Conservation (phyloP, 2,797 vertebrate species). For the Coranthus polyacanthus region DNA sequence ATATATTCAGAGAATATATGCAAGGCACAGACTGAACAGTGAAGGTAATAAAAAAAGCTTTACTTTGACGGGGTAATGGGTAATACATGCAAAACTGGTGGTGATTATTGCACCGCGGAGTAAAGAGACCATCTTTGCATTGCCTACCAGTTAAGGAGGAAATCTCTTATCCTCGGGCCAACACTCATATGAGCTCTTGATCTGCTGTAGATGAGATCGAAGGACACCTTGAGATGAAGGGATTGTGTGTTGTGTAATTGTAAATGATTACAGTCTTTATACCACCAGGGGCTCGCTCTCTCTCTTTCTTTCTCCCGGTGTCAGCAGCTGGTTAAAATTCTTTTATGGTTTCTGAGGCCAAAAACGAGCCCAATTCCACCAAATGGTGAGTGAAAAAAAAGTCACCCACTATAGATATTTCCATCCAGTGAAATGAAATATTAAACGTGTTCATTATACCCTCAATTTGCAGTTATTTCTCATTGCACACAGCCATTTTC, state of each 20-base stretch:
- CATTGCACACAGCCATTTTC: constrained; percentile 84
- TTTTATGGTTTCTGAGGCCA: constrained; percentile 77
- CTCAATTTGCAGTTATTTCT: constrained; percentile 90
- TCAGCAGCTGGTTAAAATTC: constrained; percentile 77
- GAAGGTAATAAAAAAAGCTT: constrained; percentile 38
- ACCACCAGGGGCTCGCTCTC: constrained; percentile 60
- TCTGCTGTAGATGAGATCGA: constrained; percentile 66
- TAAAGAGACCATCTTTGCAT: constrained; percentile 38
- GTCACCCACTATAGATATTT: constrained; percentile 81
- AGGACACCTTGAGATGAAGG: constrained; percentile 55
- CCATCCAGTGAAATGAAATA: constrained; percentile 88
- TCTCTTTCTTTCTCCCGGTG: constrained; percentile 42
- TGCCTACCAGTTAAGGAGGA: constrained; percentile 50
- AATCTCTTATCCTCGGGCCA: constrained; percentile 64
- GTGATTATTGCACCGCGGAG: constrained; percentile 35
- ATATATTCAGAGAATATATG: constrained; percentile 46
- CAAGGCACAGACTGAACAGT: constrained; percentile 25
- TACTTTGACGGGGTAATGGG: constrained; percentile 54
- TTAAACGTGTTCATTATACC: constrained; percentile 91
- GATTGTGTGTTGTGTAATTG: constrained; percentile 83
- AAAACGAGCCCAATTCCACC: constrained; percentile 76
- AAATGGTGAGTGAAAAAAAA: constrained; percentile 71
- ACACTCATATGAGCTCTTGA: constrained; percentile 73
- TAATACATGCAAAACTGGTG: constrained; percentile 52
- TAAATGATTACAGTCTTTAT: constrained; percentile 85